Evolutionary conservation across 2,888 invertebrate species (phyloP).

Genomic region (Drosophila parthenogenetica): DNA sequence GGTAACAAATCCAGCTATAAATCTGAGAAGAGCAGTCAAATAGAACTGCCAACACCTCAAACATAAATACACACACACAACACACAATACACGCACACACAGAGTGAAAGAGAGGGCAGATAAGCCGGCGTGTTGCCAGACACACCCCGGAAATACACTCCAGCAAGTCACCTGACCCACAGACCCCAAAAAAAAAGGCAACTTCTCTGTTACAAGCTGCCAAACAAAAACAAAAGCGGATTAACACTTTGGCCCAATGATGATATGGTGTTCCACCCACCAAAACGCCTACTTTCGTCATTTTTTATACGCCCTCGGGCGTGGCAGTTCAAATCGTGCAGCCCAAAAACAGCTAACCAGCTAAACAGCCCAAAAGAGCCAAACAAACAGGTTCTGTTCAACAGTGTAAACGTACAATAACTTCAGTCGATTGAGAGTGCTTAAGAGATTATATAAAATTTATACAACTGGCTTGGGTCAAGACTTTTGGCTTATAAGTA

Average conservation of each 20-base stretch:
- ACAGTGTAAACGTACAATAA: too few species aligned
- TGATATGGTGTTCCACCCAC: constrained; percentile 54
- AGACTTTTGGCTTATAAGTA: too few species aligned
- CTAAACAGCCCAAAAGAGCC: constrained; percentile 8
- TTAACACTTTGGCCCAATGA: constrained; percentile 72
- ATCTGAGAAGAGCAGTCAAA: constrained; percentile 65
- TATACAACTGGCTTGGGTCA: too few species aligned
- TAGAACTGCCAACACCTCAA: constrained; percentile 55
- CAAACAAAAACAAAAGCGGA: constrained; percentile 71
- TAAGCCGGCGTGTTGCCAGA: constrained; percentile 36
- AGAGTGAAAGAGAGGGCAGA: not conserved
- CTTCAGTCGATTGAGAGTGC: too few species aligned
- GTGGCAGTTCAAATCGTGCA: constrained; percentile 50
- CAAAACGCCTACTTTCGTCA: constrained; percentile 46
- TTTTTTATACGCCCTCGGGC: constrained; percentile 48
- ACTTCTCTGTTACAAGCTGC: constrained; percentile 52
- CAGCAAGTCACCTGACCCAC: constrained; percentile 47
- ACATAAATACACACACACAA: constrained; percentile 15
- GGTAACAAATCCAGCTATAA: constrained; percentile 43
- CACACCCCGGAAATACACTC: constrained; percentile 53
- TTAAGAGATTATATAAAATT: too few species aligned
- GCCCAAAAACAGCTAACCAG: constrained; percentile 1
- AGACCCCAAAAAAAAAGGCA: constrained; percentile 25
- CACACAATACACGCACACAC: not conserved
- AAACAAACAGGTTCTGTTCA: not conserved